Conservation (phyloP, 2,888 invertebrate species). For the Leucania comma region DNA sequence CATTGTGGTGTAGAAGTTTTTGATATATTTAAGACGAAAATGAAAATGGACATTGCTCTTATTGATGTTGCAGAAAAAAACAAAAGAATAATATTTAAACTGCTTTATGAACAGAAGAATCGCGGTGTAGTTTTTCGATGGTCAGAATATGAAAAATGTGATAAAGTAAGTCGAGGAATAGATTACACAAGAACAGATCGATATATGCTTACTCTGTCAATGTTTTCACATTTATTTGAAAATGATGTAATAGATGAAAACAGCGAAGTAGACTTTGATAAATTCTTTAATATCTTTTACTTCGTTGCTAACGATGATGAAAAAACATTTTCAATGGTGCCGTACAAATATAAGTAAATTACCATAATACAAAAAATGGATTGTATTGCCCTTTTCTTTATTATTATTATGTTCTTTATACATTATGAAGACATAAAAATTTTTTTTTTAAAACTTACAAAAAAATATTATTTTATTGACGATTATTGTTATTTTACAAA, state of each 20-base stretch:
- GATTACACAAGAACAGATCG: neutral
- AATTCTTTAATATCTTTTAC: neutral
- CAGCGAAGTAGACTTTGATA: neutral
- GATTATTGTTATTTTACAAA: no score
- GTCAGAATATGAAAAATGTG: neutral
- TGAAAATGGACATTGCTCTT: slow-evolving; percentile 1
- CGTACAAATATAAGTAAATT: neutral
- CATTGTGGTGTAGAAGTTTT: slow-evolving; percentile 14
- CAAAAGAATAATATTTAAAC: neutral
- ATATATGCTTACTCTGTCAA: neutral
- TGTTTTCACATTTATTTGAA: neutral
- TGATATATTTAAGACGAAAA: slow-evolving; percentile 18
- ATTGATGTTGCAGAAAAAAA: neutral
- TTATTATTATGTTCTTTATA: no score
- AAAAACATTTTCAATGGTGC: neutral
- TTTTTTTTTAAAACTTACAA: no score
- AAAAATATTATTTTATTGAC: no score
- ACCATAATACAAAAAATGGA: no score
- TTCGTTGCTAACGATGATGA: neutral
- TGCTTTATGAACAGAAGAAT: neutral
- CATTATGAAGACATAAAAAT: no score
- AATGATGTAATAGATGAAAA: neutral
- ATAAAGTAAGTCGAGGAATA: neutral
- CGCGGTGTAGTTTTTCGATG: neutral
- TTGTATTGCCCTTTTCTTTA: no score